A percentile compares a stretch with the other conserved stretches of the same genome.
Evolutionary conservation across 2,797 vertebrate species (phyloP).

Genomic region (Lacerta bilineata): DNA sequence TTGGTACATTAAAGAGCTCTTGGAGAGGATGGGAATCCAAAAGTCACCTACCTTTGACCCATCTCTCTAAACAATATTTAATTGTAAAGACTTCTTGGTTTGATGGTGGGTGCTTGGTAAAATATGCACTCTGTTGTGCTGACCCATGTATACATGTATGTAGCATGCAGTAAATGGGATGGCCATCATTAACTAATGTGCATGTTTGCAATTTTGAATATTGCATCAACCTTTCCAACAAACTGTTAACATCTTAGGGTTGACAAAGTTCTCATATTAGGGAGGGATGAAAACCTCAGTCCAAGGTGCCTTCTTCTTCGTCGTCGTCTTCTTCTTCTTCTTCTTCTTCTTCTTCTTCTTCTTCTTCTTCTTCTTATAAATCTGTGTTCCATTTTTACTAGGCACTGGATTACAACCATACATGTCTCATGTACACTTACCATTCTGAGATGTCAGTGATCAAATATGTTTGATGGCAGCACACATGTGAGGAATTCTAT

Average conservation of each 20-base stretch:
- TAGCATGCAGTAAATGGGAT: not conserved
- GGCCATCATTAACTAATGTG: not conserved
- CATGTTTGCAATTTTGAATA: not conserved
- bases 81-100: constrained; percentile 60
- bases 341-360: too few species aligned
- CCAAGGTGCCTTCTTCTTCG: too few species aligned
- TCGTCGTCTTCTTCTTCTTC: too few species aligned
- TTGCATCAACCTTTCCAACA: not conserved
- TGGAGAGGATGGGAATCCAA: constrained; percentile 21
- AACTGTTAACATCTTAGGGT: not conserved
- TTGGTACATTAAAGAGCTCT: constrained; percentile 37
- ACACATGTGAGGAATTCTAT: constrained; percentile 1
- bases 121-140: constrained; percentile 54
- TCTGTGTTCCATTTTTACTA: not conserved
- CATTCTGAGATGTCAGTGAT: not conserved
- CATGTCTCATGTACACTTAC: not conserved
- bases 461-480: not conserved
- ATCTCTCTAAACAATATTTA: constrained; percentile 60
- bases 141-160: constrained; percentile 3
- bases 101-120: constrained; percentile 60
- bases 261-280: not conserved
- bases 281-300: too few species aligned
- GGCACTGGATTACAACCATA: not conserved
- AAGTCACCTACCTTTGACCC: constrained; percentile 59
- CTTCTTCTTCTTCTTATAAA: not conserved